These are phyloP conservation scores for Myripristis jacobus DNA, from an alignment of 2,797 vertebrate genomes.

Conservation along the genomic window DNA sequence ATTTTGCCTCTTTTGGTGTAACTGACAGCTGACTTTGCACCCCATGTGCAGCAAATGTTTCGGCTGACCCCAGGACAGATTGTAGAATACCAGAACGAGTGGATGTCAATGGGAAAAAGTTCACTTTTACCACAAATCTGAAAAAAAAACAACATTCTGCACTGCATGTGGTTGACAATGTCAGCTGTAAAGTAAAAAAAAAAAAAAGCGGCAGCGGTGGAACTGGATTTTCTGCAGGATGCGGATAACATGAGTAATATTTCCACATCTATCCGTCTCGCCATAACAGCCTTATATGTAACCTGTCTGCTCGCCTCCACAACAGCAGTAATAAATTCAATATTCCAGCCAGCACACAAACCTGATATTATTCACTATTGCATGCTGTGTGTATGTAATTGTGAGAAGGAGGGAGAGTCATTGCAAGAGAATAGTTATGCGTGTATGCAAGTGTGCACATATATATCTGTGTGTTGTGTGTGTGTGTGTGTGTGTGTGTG, in stretches of 20 bases:
- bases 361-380: conserved; percentile 58
- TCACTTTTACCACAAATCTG: conserved; percentile 38
- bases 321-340: conserved; percentile 70
- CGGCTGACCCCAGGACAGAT: conserved; percentile 36
- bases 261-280: conserved; percentile 70
- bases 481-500: conserved; percentile 26
- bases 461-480: conserved; percentile 9
- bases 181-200: conserved; percentile 50
- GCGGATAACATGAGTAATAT: conserved; percentile 71
- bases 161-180: conserved; percentile 49
- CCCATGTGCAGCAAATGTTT: conserved; percentile 26
- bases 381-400: conserved; percentile 19
- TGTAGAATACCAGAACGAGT: conserved; percentile 38
- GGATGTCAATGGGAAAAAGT: conserved; percentile 42
- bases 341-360: conserved; percentile 58
- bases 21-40: conserved; percentile 15
- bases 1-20: not conserved
- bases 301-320: conserved; percentile 60
- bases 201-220: conserved; percentile 38
- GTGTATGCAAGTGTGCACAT: not conserved
- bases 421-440: conserved; percentile 7
- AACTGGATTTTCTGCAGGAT: conserved; percentile 47
- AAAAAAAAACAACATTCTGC: conserved; percentile 20
- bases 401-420: conserved; percentile 9
- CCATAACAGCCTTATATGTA: conserved; percentile 58